Base-by-base conservation (phyloP, 2,888 invertebrate species). In the Lithophane ornitopus region DNA sequence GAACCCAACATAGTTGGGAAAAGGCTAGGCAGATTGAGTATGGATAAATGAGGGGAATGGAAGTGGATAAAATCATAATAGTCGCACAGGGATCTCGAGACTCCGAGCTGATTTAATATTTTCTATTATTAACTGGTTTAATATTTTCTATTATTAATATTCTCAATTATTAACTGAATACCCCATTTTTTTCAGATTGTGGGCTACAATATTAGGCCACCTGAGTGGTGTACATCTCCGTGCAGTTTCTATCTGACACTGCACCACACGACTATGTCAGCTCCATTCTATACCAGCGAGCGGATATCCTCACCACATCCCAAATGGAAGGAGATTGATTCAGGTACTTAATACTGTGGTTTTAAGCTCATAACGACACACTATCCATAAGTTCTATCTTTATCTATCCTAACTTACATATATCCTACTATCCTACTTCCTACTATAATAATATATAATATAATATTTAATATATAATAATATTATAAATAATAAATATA, bases 231-330 rank as follows among this genome's bases (percentile, higher is more conserved):
- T 70, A 89, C 90, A 2, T 92, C 95, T 3, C 95, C 94, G 58
- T 97, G 97, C 89, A 97, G 97, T 87, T 97, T 98, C 91, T 98
- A 98, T 91, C 97, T 98, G 84, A 98, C 98, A 0, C 95, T 99
- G 39, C 98, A 99, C 91, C 97, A 98, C 87, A 98, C 98, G 7
- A 97, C 97, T 26, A 98, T 98, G 97, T 98, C 98, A 12, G 98
- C 98, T 11, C 98, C 98, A 0, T 98, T 98, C 90, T 99, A 98
- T 89, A 98, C 98, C 0, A 98, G 98, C 88, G 98, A 98, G 92
- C 97, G 97, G 89, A 96, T 98, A 81, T 97, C 97, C 69, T 97
- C 97, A 28, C 97, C 97, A 39, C 98, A 98, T 94, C 98, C 98
- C 7, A 98, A 98, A 93, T 99, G 98, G 98, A 97, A 97, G 87